These are phyloP conservation scores for Mamestra brassicae DNA, from an alignment of 2,888 invertebrate genomes.

Conservation along the genomic window DNA sequence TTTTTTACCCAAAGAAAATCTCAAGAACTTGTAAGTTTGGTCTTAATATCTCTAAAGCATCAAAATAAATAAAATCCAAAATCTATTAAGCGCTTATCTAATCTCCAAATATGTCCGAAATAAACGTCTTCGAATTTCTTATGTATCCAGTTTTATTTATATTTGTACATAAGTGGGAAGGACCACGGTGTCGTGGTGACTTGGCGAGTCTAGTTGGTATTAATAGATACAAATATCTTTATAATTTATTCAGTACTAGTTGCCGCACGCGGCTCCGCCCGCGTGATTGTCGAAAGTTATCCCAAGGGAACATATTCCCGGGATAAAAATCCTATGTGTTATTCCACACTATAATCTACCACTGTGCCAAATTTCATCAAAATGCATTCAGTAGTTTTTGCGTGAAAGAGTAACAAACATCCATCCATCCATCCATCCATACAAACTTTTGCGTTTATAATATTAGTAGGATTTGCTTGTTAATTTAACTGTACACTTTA, in stretches of 20 bases:
- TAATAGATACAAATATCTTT: conserved; percentile 16
- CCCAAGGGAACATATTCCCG: too few species aligned
- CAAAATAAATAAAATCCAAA: background rate
- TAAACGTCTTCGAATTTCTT: conserved; percentile 9
- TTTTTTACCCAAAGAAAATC: too few species aligned
- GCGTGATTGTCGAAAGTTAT: too few species aligned
- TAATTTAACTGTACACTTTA: conserved; percentile 14
- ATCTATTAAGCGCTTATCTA: conserved; percentile 1
- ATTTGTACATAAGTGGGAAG: conserved; percentile 7
- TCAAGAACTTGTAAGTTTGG: too few species aligned
- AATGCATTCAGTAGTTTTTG: too few species aligned
- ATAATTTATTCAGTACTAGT: conserved; percentile 19
- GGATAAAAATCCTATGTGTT: too few species aligned
- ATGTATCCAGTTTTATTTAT: conserved; percentile 17
- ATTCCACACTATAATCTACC: too few species aligned
- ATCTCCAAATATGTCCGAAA: conserved; percentile 27
- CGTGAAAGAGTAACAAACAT: too few species aligned
- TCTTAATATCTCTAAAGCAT: background rate
- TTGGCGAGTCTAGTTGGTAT: background rate
- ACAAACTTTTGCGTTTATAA: too few species aligned
- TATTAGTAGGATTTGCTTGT: background rate
- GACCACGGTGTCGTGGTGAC: background rate
- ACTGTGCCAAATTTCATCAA: too few species aligned
- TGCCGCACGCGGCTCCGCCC: too few species aligned
- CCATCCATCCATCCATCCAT: too few species aligned